Conservation (phyloP, 2,797 vertebrate genomes). For the Cygnus olor region DNA sequence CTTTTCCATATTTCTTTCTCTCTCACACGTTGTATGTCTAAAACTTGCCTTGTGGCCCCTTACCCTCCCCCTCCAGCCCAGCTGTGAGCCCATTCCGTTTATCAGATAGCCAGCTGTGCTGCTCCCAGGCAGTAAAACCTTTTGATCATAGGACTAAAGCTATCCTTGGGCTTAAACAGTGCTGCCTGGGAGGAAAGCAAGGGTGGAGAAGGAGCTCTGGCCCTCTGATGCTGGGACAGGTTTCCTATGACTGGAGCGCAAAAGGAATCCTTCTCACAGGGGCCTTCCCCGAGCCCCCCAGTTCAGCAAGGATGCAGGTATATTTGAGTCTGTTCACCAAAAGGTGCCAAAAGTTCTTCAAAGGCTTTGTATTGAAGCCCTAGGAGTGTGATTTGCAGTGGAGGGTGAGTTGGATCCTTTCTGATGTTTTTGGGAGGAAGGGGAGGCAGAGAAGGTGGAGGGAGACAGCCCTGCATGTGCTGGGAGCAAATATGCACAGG, state of each 20-base stretch:
- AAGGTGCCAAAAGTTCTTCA: slow-evolving; percentile 4
- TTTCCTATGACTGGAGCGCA: neutral
- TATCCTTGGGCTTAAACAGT: neutral
- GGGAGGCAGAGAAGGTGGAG: neutral
- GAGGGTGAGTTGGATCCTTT: neutral
- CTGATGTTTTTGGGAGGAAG: neutral
- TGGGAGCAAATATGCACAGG: neutral
- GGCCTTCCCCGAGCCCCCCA: accelerated
- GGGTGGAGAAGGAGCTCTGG: neutral
- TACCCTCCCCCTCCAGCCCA: neutral
- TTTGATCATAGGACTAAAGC: neutral
- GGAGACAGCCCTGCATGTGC: accelerated
- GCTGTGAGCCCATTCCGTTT: neutral
- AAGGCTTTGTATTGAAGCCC: neutral
- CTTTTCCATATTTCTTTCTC: neutral
- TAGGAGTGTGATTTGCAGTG: accelerated
- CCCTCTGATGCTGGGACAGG: neutral
- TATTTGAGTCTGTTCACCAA: neutral
- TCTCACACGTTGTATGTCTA: accelerated
- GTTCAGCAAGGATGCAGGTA: neutral
- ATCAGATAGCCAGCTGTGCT: neutral
- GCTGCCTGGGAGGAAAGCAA: neutral
- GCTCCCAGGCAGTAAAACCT: neutral
- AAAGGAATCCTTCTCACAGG: neutral
- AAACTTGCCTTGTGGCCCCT: neutral